Conservation (phyloP, 2,888 invertebrate species). For the Macrophya alboannulata region DNA sequence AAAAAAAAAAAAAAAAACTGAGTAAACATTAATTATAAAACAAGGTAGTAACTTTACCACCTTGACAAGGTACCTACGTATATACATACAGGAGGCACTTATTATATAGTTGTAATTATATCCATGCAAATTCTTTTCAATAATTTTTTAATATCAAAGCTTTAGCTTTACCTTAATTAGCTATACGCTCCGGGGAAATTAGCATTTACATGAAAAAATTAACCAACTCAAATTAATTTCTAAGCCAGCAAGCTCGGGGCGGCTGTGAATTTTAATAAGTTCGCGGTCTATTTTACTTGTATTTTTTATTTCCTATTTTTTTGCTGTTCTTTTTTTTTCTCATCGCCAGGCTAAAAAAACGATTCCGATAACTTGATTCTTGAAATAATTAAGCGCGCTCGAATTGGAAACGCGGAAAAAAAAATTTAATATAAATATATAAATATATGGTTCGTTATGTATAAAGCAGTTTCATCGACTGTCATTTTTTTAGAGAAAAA, state of each 20-base stretch:
- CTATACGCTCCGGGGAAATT: conserved; percentile 49
- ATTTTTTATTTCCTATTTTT: neutral
- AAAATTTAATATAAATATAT: neutral
- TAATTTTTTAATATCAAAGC: conserved; percentile 55
- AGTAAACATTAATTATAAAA: neutral
- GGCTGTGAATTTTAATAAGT: conserved; percentile 53
- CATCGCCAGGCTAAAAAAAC: neutral
- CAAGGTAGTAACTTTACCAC: neutral
- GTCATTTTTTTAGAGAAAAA: neutral
- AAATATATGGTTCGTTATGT: neutral
- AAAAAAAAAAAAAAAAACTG: neutral
- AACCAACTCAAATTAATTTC: conserved; percentile 56
- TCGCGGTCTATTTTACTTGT: conserved; percentile 27
- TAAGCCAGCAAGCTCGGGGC: conserved; percentile 45
- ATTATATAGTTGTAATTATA: conserved; percentile 5
- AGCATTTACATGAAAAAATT: conserved; percentile 57
- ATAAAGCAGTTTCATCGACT: neutral
- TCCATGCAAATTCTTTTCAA: conserved; percentile 49
- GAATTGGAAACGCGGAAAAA: neutral
- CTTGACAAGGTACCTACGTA: neutral
- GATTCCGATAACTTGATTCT: neutral
- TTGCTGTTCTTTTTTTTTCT: neutral
- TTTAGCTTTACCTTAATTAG: conserved; percentile 53
- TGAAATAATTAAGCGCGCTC: neutral
- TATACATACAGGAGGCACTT: neutral